Percentiles rank a stretch among this genome's conserved stretches.
Evolutionary conservation across 2,113 vertebrate species (phyloP).

Genomic region (Alligator mississippiensis): DNA sequence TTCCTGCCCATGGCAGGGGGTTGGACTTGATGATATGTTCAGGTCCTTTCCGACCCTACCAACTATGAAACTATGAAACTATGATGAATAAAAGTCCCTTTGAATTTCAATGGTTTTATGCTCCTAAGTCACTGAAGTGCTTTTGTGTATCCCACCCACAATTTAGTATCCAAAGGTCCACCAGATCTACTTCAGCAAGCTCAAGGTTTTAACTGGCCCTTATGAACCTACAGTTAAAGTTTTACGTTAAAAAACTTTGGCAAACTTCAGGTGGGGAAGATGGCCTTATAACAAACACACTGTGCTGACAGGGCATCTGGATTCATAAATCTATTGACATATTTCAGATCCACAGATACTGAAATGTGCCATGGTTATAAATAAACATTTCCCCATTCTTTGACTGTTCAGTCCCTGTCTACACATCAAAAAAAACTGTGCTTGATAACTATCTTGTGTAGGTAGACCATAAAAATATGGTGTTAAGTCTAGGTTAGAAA

Average conservation of each 20-base stretch:
- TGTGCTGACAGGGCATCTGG: neutral
- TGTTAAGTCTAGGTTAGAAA: neutral
- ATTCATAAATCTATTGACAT: neutral
- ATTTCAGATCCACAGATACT: neutral
- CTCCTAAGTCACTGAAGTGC: neutral
- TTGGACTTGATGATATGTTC: no score
- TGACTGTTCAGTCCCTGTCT: neutral
- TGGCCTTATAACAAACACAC: neutral
- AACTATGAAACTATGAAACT: no score
- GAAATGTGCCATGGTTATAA: neutral
- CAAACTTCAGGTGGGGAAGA: neutral
- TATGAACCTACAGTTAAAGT: neutral
- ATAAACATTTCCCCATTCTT: neutral
- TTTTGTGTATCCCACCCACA: neutral
- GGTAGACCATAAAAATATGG: neutral
- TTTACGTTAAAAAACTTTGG: neutral
- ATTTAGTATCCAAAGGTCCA: neutral
- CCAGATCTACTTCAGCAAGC: neutral
- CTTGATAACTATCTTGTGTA: neutral
- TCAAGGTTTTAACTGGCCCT: fast-evolving
- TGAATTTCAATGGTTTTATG: neutral
- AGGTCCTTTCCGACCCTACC: no score
- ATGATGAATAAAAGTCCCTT: no score
- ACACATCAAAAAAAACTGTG: no score
- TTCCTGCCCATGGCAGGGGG: no score